These are phyloP conservation scores for Anseranas semipalmata DNA, from an alignment of 2,113 vertebrate genomes.

Conservation along the genomic window DNA sequence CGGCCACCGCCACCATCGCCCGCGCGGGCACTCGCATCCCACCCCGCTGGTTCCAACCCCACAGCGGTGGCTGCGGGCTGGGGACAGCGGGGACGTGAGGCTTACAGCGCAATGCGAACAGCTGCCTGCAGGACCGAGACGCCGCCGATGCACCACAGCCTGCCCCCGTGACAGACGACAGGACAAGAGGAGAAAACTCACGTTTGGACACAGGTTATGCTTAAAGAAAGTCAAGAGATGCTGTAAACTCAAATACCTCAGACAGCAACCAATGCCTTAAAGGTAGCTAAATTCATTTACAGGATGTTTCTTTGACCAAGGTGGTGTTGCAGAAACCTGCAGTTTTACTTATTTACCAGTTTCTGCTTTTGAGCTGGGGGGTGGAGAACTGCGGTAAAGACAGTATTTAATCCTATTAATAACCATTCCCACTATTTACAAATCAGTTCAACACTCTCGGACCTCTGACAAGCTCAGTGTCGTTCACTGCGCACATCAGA, in stretches of 20 bases:
- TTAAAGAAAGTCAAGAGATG: not conserved
- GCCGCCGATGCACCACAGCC: fast-evolving
- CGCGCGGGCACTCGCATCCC: not conserved
- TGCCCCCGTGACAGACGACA: not conserved
- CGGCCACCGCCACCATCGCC: not conserved
- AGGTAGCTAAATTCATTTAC: not conserved
- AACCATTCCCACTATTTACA: not conserved
- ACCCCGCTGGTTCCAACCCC: not conserved
- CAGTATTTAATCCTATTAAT: conserved; percentile 8
- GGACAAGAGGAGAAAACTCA: not conserved
- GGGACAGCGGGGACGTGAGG: not conserved
- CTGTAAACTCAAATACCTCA: not conserved
- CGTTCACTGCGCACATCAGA: not conserved
- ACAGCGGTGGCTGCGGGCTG: not conserved
- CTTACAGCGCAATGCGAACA: not conserved
- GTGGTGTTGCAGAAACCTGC: not conserved
- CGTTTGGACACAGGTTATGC: not conserved
- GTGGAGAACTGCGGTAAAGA: not conserved
- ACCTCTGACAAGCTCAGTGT: not conserved
- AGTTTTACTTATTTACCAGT: not conserved
- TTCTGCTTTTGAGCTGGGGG: not conserved
- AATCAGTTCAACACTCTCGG: not conserved
- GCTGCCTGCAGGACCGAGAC: not conserved
- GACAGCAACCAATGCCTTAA: not conserved
- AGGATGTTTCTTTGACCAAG: not conserved